Evolutionary conservation across 2,113 vertebrate genomes (phyloP), one percentile per base, ranked within the genome.

Genomic region (Chionodraco myersi): DNA sequence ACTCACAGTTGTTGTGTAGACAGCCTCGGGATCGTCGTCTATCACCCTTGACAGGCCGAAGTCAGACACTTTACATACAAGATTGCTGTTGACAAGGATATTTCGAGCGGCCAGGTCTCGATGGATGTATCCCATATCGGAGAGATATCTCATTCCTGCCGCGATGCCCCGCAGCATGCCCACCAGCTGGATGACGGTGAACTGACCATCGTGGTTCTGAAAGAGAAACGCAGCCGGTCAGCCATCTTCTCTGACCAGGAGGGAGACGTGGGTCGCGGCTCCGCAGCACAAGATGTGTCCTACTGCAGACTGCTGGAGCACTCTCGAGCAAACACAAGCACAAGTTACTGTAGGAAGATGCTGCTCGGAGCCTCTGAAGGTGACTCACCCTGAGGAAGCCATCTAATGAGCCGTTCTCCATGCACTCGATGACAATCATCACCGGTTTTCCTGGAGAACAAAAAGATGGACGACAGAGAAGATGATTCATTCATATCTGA

Each of bases 341-440:
- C 7, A 41, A 41, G 36, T 41, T 41, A 21, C 21, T 21, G 21
- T 21, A 41, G 36, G 49, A 77, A 65, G 71, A 77, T 48, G 82
- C 63, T 30, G 77, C 77, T 67, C 53, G 61, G 6, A 74, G 34
- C 59, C 57, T 79, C 41, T 72, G 69, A 64, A 87, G 86, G 77
- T 70, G 66, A 14, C 96, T 96, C 83, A 98, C 98, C 94, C 98
- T 97, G 94, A 99, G 97, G 96, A 99, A 99, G 62, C 96, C 96
- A 86, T 99, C 98, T 89, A 99, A 95, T 76, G 98, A 97, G 87
- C 98, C 98, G 77, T 99, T 99, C 91, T 99, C 98, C 98, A 99
- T 99, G 91, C 97, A 99, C 95, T 99, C 98, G 89, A 98, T 98
- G 92, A 99, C 96, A 90, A 99, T 99, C 98, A 99, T 99, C 84